A percentile compares a stretch with the other conserved stretches of the same genome.
Evolutionary conservation across 92 coral and sea anemone species (phyloP).

Genomic region (Meandrina meandrites): DNA sequence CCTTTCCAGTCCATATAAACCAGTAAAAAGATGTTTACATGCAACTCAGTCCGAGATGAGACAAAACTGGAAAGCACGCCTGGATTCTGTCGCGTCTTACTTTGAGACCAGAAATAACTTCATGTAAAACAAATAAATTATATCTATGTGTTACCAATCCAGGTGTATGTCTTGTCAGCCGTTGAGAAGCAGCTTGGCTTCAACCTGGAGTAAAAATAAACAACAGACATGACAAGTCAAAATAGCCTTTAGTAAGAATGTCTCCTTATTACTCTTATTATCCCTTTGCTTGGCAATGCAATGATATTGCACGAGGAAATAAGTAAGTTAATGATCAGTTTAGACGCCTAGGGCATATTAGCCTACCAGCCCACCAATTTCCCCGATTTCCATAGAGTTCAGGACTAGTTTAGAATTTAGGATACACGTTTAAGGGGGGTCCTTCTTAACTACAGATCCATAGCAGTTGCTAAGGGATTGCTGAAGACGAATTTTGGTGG

Average conservation of each 20-base stretch:
- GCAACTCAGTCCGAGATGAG: not conserved
- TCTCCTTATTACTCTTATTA: not conserved
- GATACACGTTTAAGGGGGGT: too few species aligned
- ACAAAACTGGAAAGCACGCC: not conserved
- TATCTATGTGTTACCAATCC: constrained; percentile 53
- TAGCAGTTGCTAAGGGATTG: too few species aligned
- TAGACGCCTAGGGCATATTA: too few species aligned
- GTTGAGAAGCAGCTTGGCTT: constrained; percentile 64
- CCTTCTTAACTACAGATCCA: too few species aligned
- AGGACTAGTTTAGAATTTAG: too few species aligned
- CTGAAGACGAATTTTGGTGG: too few species aligned
- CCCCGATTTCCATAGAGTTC: too few species aligned
- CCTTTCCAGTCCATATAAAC: too few species aligned
- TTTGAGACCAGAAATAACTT: not conserved
- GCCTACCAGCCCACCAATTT: too few species aligned
- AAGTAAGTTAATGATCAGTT: too few species aligned
- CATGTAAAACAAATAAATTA: not conserved
- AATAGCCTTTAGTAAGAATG: not conserved
- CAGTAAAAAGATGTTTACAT: not conserved
- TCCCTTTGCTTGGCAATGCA: not conserved
- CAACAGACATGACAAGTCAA: not conserved
- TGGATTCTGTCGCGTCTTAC: too few species aligned
- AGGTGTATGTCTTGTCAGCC: constrained; percentile 37
- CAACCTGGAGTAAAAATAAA: constrained; percentile 21
- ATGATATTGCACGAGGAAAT: too few species aligned